These are phyloP conservation scores for Amniataba percoides DNA, from an alignment of 2,797 vertebrate genomes.

Conservation along the genomic window DNA sequence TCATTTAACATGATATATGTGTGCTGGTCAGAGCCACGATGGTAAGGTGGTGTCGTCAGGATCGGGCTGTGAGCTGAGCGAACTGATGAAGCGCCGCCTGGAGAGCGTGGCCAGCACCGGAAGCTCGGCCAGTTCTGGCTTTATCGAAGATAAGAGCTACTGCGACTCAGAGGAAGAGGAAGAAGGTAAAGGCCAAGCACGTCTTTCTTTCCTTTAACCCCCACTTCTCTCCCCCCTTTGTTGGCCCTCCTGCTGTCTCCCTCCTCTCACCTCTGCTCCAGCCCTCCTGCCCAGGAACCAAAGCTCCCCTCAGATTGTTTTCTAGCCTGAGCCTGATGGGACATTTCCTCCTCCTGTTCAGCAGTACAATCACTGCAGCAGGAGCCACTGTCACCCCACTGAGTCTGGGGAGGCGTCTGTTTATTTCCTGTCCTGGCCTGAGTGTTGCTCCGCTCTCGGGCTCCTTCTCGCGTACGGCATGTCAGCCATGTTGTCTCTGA, in stretches of 20 bases:
- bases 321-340: slow-evolving; percentile 73
- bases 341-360: slow-evolving; percentile 83
- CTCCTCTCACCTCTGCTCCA: slow-evolving; percentile 53
- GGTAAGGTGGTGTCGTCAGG: slow-evolving; percentile 86
- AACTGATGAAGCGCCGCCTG: slow-evolving; percentile 92
- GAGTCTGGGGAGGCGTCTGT: slow-evolving; percentile 76
- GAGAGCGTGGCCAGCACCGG: slow-evolving; percentile 96
- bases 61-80: slow-evolving; percentile 89
- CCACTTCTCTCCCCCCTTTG: slow-evolving; percentile 8
- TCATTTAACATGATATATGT: slow-evolving; percentile 37
- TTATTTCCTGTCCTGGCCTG: slow-evolving; percentile 78
- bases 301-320: slow-evolving; percentile 79
- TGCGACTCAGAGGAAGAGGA: slow-evolving; percentile 96
- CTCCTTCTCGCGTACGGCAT: slow-evolving; percentile 43
- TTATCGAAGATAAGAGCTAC: slow-evolving; percentile 97
- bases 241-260: slow-evolving; percentile 47
- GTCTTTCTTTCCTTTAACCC: slow-evolving; percentile 72
- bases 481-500: slow-evolving; percentile 61
- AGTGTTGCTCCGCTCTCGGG: slow-evolving; percentile 57
- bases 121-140: slow-evolving; percentile 95
- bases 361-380: slow-evolving; percentile 80
- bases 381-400: slow-evolving; percentile 80
- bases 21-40: slow-evolving; percentile 86
- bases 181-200: slow-evolving; percentile 89
- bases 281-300: slow-evolving; percentile 55